phyloP scores from a whole-genome alignment of 2,113 vertebrate species.

The Cnemophilus loriae region DNA sequence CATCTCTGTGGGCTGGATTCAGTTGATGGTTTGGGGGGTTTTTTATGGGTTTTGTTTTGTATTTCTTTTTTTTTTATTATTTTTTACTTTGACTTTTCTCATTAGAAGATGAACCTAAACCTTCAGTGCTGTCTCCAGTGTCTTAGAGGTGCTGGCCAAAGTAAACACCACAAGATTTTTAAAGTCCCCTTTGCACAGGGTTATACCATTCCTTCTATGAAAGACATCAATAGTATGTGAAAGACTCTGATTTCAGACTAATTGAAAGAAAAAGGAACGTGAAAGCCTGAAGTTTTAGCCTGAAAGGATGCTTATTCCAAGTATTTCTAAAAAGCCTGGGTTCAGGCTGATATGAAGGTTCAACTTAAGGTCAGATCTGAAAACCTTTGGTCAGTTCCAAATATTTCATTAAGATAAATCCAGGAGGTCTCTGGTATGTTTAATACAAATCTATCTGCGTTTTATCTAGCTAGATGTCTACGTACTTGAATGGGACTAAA shows the following conservation, averaged over 20 bases:
- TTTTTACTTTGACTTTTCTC: background rate
- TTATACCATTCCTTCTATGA: background rate
- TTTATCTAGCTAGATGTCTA: background rate
- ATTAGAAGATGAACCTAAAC: background rate
- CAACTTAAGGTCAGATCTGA: background rate
- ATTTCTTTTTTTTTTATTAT: background rate
- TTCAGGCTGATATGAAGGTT: background rate
- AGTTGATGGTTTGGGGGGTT: fast-evolving
- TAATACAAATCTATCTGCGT: background rate
- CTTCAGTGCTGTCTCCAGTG: background rate
- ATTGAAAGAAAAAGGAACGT: background rate
- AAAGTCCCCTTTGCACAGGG: background rate
- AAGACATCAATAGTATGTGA: background rate
- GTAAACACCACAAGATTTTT: background rate
- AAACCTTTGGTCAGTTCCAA: background rate
- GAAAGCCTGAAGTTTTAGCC: background rate
- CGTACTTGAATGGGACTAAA: background rate
- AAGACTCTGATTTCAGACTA: background rate
- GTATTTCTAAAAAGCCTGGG: background rate
- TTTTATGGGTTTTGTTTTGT: background rate
- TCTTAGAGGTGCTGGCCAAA: background rate
- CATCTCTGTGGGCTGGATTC: fast-evolving
- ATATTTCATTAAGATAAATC: background rate
- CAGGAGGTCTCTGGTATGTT: background rate
- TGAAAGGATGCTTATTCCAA: background rate